These are phyloP conservation scores for Periparus ater DNA, from an alignment of 2,797 vertebrate genomes.

Conservation along the genomic window DNA sequence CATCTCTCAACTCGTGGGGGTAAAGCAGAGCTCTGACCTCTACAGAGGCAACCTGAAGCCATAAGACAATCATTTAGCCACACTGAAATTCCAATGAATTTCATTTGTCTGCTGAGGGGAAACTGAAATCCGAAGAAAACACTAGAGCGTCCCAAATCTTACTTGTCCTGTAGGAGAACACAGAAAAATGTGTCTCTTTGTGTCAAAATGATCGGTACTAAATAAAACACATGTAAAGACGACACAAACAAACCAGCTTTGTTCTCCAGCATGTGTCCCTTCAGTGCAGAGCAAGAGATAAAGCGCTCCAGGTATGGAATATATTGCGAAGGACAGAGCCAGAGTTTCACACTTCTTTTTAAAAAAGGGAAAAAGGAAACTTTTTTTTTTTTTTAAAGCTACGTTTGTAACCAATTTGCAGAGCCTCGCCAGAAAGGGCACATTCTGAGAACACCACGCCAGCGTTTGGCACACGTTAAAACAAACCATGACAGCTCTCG, in stretches of 20 bases:
- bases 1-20: not conserved
- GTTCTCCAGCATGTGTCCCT: not conserved
- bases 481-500: not conserved
- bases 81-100: fast-evolving
- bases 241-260: not conserved
- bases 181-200: not conserved
- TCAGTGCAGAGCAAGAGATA: not conserved
- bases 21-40: not conserved
- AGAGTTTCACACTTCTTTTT: not conserved
- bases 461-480: not conserved
- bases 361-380: not conserved
- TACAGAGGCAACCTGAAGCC: not conserved
- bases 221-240: not conserved
- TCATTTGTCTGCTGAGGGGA: not conserved
- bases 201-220: not conserved
- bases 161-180: not conserved
- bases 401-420: not conserved
- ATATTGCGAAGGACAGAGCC: not conserved
- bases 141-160: not conserved
- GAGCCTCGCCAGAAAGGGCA: not conserved
- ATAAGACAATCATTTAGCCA: not conserved
- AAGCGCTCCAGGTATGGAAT: not conserved
- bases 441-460: fast-evolving
- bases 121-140: not conserved
- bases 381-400: not conserved